Evolutionary conservation across 2,113 vertebrate genomes (phyloP).

Genomic region (Alouatta palliata): DNA sequence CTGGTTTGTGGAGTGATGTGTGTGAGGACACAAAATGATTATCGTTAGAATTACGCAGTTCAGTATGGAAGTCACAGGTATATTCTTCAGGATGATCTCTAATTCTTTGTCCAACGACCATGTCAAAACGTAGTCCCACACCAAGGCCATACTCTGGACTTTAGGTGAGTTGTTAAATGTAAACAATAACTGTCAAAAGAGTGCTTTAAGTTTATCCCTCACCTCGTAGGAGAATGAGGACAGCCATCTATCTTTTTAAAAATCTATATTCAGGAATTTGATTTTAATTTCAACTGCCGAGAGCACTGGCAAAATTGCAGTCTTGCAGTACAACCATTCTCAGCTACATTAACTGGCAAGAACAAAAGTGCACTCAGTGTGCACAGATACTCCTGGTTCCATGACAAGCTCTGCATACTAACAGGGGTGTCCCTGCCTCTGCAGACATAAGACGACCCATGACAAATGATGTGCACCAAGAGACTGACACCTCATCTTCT

Average conservation of each 20-base stretch:
- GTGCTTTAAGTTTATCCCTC: background rate
- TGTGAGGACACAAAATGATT: background rate
- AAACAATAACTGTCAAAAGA: background rate
- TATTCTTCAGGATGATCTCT: background rate
- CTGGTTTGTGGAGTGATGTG: background rate
- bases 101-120: background rate
- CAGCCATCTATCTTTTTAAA: conserved; percentile 27
- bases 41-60: background rate
- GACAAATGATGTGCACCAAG: conserved; percentile 52
- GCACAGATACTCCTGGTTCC: background rate
- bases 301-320: conserved; percentile 44
- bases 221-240: background rate
- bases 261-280: conserved; percentile 35
- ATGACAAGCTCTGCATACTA: conserved; percentile 57
- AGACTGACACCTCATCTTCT: conserved; percentile 63
- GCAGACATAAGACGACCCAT: background rate
- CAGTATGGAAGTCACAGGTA: background rate
- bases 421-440: conserved; percentile 34
- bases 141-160: background rate
- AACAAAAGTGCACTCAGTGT: conserved; percentile 20
- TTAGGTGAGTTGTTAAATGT: background rate
- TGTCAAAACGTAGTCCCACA: background rate
- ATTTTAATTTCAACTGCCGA: conserved; percentile 69
- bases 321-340: background rate
- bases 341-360: conserved; percentile 46